Conservation (phyloP, 2,797 vertebrate genomes). For the Strix occidentalis region DNA sequence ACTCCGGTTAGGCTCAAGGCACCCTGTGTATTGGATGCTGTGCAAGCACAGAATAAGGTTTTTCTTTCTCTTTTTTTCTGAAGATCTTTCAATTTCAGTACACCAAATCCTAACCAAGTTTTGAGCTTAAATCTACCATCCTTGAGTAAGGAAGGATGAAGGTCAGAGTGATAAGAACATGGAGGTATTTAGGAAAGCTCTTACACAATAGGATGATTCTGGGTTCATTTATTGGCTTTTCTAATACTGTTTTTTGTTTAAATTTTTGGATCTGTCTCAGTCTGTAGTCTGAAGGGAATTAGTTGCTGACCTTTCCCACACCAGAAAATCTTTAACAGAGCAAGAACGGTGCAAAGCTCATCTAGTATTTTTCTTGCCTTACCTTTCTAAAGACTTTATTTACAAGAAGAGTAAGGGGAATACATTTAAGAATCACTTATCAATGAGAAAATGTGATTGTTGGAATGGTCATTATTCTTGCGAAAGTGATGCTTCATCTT, state of each 20-base stretch:
- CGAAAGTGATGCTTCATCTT: background rate
- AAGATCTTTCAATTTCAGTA: background rate
- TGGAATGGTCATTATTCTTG: background rate
- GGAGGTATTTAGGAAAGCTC: background rate
- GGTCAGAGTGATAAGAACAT: background rate
- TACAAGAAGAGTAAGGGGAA: background rate
- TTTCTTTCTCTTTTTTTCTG: no score
- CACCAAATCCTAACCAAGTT: background rate
- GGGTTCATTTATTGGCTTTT: slow-evolving; percentile 8
- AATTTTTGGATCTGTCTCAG: slow-evolving; percentile 8
- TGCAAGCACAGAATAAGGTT: background rate
- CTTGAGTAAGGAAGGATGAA: background rate
- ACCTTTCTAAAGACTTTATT: background rate
- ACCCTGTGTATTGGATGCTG: background rate
- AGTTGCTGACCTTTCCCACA: slow-evolving; percentile 51
- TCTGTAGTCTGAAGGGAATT: slow-evolving; percentile 26
- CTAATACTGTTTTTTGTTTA: slow-evolving; percentile 10
- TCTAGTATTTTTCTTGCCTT: background rate
- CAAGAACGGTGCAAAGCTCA: background rate
- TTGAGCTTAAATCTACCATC: background rate
- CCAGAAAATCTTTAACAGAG: background rate
- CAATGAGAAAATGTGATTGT: background rate
- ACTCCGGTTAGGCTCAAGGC: background rate
- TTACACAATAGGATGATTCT: background rate
- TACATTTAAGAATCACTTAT: background rate